phyloP scores from a whole-genome alignment of 2,113 vertebrate species.

The Pogonocichla stellata region DNA sequence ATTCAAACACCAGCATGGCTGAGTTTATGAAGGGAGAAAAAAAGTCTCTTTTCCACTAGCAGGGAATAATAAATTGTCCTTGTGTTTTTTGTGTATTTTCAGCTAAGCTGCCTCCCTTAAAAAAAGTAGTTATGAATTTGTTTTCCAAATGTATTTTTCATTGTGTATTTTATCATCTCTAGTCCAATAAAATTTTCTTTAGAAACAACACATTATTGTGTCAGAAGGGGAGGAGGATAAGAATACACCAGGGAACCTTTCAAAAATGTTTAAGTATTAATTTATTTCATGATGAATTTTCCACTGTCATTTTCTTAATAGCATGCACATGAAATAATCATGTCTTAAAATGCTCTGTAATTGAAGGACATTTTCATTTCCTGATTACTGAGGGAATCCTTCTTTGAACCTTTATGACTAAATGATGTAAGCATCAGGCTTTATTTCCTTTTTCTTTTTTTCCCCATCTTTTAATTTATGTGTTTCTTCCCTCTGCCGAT shows the following conservation, averaged over 20 bases:
- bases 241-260: conserved; percentile 70
- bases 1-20: conserved; percentile 40
- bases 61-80: conserved; percentile 55
- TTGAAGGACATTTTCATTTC: conserved; percentile 76
- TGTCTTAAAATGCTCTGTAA: conserved; percentile 73
- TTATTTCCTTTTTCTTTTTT: background rate
- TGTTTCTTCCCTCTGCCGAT: background rate
- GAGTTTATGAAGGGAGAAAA: background rate
- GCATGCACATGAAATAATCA: conserved; percentile 78
- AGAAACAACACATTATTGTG: conserved; percentile 63
- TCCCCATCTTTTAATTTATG: background rate
- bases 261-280: conserved; percentile 78
- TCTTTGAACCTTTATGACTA: conserved; percentile 64
- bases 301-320: conserved; percentile 76
- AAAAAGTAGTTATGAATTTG: conserved; percentile 62
- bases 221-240: conserved; percentile 55
- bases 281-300: conserved; percentile 76
- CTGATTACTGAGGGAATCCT: conserved; percentile 71
- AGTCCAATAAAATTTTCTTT: conserved; percentile 52
- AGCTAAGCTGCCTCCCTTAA: conserved; percentile 33
- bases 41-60: background rate
- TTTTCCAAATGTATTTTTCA: conserved; percentile 64
- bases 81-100: conserved; percentile 15
- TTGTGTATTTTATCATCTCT: conserved; percentile 64
- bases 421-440: conserved; percentile 51